Base-by-base conservation (phyloP, 2,797 vertebrate genomes). In the Micromesistius poutassou region DNA sequence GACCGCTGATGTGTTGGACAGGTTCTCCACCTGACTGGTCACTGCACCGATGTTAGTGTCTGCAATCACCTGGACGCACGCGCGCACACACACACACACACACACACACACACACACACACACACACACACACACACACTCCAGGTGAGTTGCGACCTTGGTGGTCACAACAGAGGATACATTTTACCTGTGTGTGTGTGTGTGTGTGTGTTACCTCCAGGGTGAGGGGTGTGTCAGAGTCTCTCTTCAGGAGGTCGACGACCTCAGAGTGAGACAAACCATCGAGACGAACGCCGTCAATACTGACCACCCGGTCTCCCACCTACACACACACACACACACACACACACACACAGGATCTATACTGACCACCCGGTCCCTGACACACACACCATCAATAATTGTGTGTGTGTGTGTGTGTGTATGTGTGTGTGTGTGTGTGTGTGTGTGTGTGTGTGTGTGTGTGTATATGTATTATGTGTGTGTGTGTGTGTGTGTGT, bases 351-450 rank as follows among this genome's bases (percentile, higher is more conserved):
- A 72, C 36, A 76, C n/a, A n/a, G n/a, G n/a, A n/a, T 98, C 98
- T 83, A 99, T 96, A 89, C 96, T 97, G 90, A 98, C 93, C 85
- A 99, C 97, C 85, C 97, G 94, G 92, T 99, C 97, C 97, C 97
- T 99, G n/a, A 82, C 13, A 85, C 68, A 82, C 28, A 83, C 38
- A 79, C 75, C 36, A 76, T n/a, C n/a, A n/a, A n/a, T n/a, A n/a
- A n/a, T n/a, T n/a, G 42, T 46, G 2, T 13, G 12, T 46, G 12
- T 36, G 7, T 36, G 8, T 9, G 0, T 36, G 36, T 36, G 7
- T 9, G 36, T 36, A 1, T 36, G 36, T 36, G 36, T 36, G 8
- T 46, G 42, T 46, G 42, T 46, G 42, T 46, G 42, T 46, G 42
- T 50, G 46, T 50, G 46, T 50, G 46, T 50, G 46, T 50, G 5